phyloP scores from a whole-genome alignment of 2,113 vertebrate species.

The Salminus brasiliensis region DNA sequence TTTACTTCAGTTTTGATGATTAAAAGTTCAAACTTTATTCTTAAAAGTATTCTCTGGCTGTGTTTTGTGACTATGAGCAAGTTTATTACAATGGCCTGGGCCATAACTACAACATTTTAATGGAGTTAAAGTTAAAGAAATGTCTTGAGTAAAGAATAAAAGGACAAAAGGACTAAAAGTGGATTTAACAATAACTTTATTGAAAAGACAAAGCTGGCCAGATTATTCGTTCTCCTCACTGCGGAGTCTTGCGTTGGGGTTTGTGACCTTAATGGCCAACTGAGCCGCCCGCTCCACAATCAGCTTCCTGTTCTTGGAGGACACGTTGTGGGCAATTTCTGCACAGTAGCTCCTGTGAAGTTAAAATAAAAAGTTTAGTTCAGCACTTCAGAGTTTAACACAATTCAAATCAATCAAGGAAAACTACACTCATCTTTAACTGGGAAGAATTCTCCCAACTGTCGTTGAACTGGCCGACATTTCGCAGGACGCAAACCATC shows the following conservation, averaged over 20 bases:
- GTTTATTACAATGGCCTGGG: too few relatives aligned
- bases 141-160: too few relatives aligned
- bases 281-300: conserved; percentile 97
- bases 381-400: background rate
- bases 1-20: background rate
- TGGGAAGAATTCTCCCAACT: too few relatives aligned
- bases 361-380: background rate
- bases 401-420: background rate
- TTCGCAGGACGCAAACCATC: too few relatives aligned
- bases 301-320: conserved; percentile 96
- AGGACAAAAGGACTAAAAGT: background rate
- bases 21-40: too few relatives aligned
- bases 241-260: conserved; percentile 96
- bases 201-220: conserved; percentile 61
- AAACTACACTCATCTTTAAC: too few relatives aligned
- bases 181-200: conserved; percentile 71
- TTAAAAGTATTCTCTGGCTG: too few relatives aligned
- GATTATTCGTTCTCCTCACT: conserved; percentile 96
- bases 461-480: too few relatives aligned
- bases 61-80: too few relatives aligned
- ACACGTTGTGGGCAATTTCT: conserved; percentile 98
- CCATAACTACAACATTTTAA: too few relatives aligned
- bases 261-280: conserved; percentile 96
- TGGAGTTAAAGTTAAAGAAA: too few relatives aligned
- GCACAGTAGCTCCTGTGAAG: conserved; percentile 88